Percentiles rank a stretch among this genome's conserved stretches.
phyloP scores from a whole-genome alignment of 2,797 vertebrate genomes.

The Gila robusta region DNA sequence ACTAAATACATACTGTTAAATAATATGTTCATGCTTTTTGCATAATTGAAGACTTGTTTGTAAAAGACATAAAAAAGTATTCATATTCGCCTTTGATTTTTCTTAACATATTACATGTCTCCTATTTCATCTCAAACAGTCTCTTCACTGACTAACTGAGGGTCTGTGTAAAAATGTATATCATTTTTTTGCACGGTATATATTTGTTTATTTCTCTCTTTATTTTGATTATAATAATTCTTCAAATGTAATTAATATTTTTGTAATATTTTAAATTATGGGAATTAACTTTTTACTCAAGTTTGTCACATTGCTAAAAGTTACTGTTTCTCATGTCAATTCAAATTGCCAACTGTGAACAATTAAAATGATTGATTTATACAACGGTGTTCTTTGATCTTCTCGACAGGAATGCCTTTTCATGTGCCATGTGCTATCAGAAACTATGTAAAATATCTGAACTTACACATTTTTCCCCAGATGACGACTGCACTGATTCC shows the following conservation, averaged over 20 bases:
- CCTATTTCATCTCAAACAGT: not conserved
- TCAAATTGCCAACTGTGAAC: not conserved
- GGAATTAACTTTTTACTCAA: not conserved
- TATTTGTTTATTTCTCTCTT: not conserved
- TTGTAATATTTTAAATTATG: no score
- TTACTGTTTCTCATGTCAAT: not conserved
- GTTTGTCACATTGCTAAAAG: not conserved
- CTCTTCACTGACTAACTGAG: constrained; percentile 11
- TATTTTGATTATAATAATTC: not conserved
- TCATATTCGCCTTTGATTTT: not conserved
- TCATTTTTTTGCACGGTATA: not conserved
- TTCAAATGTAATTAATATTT: not conserved
- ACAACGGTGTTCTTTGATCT: not conserved
- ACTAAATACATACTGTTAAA: not conserved
- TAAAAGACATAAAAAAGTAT: constrained; percentile 60
- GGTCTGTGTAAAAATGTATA: not conserved
- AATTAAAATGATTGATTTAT: not conserved
- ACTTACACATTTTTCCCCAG: constrained; percentile 69
- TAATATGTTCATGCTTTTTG: not conserved
- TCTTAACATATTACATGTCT: not conserved
- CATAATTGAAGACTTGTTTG: not conserved
- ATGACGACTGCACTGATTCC: constrained; percentile 95
- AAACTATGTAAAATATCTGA: not conserved
- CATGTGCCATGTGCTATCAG: not conserved
- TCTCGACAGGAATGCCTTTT: not conserved